Conservation (phyloP, 2,113 vertebrate genomes). For the Cynopterus brachyotis region DNA sequence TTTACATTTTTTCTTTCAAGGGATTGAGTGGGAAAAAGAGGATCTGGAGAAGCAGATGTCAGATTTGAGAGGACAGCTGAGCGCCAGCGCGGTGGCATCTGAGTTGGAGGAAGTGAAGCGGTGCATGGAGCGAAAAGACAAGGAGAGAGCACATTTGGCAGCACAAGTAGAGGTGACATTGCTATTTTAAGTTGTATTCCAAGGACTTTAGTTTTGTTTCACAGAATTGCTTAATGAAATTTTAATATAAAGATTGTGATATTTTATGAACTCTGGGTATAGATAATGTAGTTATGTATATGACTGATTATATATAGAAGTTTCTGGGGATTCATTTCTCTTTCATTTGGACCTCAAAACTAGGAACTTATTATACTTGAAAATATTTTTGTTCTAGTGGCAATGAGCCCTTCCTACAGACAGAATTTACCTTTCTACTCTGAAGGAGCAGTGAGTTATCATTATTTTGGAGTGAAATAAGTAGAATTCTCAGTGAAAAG, state of each 20-base stretch:
- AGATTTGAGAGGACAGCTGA: conserved; percentile 87
- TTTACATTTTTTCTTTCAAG: conserved; percentile 71
- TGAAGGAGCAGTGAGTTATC: background rate
- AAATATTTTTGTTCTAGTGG: conserved; percentile 13
- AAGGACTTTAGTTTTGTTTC: background rate
- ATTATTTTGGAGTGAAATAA: background rate
- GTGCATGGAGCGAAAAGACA: conserved; percentile 89
- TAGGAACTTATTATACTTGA: background rate
- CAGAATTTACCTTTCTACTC: background rate
- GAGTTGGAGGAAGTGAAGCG: conserved; percentile 91
- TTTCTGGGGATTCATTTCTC: background rate
- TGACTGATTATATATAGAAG: background rate
- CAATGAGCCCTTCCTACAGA: background rate
- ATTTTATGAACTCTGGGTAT: background rate
- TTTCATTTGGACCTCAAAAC: background rate
- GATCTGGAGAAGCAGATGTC: conserved; percentile 89
- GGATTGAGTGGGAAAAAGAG: conserved; percentile 82
- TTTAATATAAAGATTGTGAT: background rate
- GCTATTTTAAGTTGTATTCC: background rate
- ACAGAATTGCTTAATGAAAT: conserved; percentile 7
- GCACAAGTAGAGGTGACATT: conserved; percentile 88
- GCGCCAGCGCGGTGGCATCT: conserved; percentile 80
- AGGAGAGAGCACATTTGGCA: conserved; percentile 87
- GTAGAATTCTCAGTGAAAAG: background rate
- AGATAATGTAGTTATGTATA: background rate